Evolutionary conservation across 1,140 invertebrate genomes (phyloP), one percentile per base, ranked within the genome.

Genomic region (Coptotermes formosanus): DNA sequence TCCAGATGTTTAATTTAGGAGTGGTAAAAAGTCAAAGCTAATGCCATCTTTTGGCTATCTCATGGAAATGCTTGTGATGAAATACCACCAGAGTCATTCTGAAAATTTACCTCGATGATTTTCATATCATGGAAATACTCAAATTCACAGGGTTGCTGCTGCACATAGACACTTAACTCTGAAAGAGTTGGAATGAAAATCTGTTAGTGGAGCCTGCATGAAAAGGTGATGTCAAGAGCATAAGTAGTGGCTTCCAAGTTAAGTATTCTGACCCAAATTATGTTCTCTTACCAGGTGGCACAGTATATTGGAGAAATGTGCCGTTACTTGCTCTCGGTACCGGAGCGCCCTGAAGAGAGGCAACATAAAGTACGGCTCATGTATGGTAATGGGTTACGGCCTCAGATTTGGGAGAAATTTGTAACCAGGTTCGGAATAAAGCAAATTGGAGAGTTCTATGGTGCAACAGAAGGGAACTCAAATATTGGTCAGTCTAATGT

Each of bases 271-370:
- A 55, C 52, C 14, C 14, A 55, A 21, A 21, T 55, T 4, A 16
- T 55, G 52, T 55, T 86, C 87, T 88, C 92, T 91, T 30, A n/a
- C 30, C 87, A 96, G 97, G 94, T 94, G 48, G 95, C 96, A 0
- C 98, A 99, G 90, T 99, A 99, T 89, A 99, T 99, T 88, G 99
- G 99, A 2, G 99, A 99, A 92, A 96, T 99, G 69, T 99, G 98
- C 90, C 94, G 99, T 32, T 99, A 99, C 91, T 92, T 99, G 8
- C 92, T 99, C 23, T 93, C 96, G 3, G 94, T 96, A 21, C 95
- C 96, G 2, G 91, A 93, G 9, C 92, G 93, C 32, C 91, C 94
- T 0, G 91, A 93, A 59, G 96, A 98, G 87, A 93, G 90, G 1
- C 90, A 94, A 38, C 98, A 99, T 90, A 93, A 93, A 86, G 93